Conservation (phyloP, 2,888 invertebrate species). For the Drosophila affinis region DNA sequence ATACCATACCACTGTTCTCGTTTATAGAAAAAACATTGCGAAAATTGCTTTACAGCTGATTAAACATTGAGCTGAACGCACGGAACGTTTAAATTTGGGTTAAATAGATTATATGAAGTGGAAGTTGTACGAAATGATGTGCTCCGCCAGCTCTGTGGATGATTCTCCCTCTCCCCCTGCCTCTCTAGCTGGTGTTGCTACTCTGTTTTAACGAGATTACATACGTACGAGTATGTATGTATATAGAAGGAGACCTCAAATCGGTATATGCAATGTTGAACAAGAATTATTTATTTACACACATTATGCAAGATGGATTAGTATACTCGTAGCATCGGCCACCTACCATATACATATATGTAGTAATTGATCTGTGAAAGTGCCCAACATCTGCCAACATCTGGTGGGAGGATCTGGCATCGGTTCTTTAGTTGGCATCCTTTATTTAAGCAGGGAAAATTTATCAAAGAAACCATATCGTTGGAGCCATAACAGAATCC, state of each 20-base stretch:
- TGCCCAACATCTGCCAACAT: too few relatives aligned
- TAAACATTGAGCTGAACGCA: constrained; percentile 77
- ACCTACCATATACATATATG: too few relatives aligned
- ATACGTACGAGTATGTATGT: too few relatives aligned
- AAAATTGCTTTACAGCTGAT: constrained; percentile 81
- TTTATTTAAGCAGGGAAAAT: too few relatives aligned
- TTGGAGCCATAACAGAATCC: too few relatives aligned
- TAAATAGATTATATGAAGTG: constrained; percentile 81
- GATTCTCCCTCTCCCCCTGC: constrained; percentile 4
- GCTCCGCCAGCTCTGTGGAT: constrained; percentile 47
- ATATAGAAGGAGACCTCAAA: not conserved
- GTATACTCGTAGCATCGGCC: too few relatives aligned
- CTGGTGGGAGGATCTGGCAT: too few relatives aligned
- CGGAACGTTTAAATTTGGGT: constrained; percentile 81
- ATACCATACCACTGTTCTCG: constrained; percentile 37
- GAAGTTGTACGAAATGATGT: constrained; percentile 78
- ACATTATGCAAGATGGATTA: too few relatives aligned
- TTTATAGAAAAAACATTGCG: constrained; percentile 78
- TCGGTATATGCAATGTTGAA: not conserved
- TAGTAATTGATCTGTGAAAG: too few relatives aligned
- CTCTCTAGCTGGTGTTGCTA: constrained; percentile 15
- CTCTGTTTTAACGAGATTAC: constrained; percentile 8
- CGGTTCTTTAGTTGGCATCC: too few relatives aligned
- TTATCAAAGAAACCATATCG: too few relatives aligned
- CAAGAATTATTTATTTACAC: not conserved